Conservation (phyloP, 23 tunicate species). For the Trididemnum miniatum region DNA sequence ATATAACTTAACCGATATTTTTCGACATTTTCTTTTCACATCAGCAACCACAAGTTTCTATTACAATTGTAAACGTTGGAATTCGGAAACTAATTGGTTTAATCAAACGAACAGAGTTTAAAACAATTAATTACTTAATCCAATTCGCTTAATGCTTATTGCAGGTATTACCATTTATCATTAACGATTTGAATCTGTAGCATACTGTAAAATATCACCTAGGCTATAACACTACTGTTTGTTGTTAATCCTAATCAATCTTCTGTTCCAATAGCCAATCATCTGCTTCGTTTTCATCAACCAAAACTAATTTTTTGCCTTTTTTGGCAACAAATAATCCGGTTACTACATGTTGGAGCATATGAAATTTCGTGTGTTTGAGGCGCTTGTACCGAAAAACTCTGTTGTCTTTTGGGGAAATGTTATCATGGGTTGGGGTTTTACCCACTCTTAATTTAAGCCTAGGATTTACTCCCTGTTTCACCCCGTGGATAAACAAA, state of each 20-base stretch:
- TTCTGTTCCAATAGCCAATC: background rate
- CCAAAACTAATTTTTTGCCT: background rate
- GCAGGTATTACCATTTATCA: too few species aligned
- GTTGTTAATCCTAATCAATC: background rate
- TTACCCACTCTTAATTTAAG: background rate
- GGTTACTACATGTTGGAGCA: background rate
- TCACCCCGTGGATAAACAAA: background rate
- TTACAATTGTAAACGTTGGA: too few species aligned
- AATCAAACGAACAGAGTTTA: too few species aligned
- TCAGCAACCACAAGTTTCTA: too few species aligned
- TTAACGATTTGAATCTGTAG: too few species aligned
- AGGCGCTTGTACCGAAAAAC: background rate
- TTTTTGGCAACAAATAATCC: background rate
- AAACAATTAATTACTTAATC: too few species aligned
- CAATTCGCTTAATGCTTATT: too few species aligned
- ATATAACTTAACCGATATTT: too few species aligned
- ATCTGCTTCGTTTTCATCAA: background rate
- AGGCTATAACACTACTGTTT: too few species aligned
- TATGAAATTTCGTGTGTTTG: background rate
- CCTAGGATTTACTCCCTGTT: background rate
- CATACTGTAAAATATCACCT: too few species aligned
- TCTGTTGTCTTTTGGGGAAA: background rate
- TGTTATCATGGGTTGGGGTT: background rate
- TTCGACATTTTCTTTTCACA: too few species aligned
- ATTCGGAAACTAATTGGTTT: too few species aligned